A percentile compares a stretch with the other conserved stretches of the same genome.
These are phyloP conservation scores for Albula goreensis DNA, from an alignment of 2,113 vertebrate genomes.

Conservation along the genomic window DNA sequence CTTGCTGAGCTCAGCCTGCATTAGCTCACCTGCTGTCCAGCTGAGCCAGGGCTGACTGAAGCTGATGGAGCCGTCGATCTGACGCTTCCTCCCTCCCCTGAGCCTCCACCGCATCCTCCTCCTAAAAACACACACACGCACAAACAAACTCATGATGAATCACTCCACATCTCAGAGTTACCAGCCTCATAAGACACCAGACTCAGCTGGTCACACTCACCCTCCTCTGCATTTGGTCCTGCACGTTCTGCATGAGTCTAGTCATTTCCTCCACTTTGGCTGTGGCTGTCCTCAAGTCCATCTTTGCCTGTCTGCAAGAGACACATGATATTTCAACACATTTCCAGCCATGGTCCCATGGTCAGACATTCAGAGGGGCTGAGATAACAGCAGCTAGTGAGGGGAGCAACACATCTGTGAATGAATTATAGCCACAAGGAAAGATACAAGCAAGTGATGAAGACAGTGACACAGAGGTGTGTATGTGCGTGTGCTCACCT, in stretches of 20 bases:
- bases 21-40: slow-evolving; percentile 78
- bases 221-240: slow-evolving; percentile 78
- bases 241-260: slow-evolving; percentile 71
- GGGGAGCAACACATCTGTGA: no score
- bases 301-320: slow-evolving; percentile 76
- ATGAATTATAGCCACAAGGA: background rate
- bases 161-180: background rate
- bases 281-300: slow-evolving; percentile 75
- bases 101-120: slow-evolving; percentile 74
- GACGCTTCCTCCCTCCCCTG: slow-evolving; percentile 78
- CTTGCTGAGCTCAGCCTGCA: background rate
- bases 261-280: slow-evolving; percentile 83
- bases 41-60: slow-evolving; percentile 78
- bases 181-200: background rate
- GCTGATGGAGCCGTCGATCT: slow-evolving; percentile 78
- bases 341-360: no score
- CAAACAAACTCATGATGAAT: slow-evolving; percentile 26
- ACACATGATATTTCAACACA: background rate
- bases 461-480: background rate
- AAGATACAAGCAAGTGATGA: background rate
- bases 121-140: slow-evolving; percentile 65
- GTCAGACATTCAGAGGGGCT: no score
- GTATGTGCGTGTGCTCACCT: slow-evolving; percentile 69
- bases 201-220: slow-evolving; percentile 59
- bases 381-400: no score